Percentiles rank a stretch among this genome's conserved stretches.
These are phyloP conservation scores for Drosophila gaucha DNA, from an alignment of 2,888 invertebrate species.

Conservation along the genomic window DNA sequence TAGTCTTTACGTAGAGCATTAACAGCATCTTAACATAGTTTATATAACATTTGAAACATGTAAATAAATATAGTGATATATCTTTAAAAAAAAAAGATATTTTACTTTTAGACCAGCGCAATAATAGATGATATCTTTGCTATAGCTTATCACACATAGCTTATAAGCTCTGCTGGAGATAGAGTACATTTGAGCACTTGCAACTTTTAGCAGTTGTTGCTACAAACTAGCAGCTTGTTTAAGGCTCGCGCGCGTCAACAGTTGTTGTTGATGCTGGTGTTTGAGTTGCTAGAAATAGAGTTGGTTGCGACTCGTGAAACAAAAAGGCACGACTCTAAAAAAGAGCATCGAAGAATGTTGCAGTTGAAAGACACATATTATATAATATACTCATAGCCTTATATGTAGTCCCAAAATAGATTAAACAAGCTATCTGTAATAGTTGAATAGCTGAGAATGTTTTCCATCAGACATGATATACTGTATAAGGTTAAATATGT, in stretches of 20 bases:
- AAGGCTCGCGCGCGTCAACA: constrained; percentile 44
- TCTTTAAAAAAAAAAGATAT: too few relatives aligned
- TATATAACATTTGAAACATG: too few relatives aligned
- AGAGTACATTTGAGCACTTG: constrained; percentile 31
- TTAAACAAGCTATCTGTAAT: not conserved
- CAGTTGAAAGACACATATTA: not conserved
- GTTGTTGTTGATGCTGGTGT: constrained; percentile 24
- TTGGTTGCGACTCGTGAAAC: not conserved
- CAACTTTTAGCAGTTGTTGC: constrained; percentile 38
- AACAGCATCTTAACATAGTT: too few relatives aligned
- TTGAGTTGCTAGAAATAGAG: constrained; percentile 20
- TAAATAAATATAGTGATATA: too few relatives aligned
- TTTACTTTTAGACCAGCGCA: not conserved
- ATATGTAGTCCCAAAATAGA: not conserved
- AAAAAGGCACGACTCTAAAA: not conserved
- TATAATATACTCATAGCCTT: not conserved
- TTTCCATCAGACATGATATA: too few relatives aligned
- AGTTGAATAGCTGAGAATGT: too few relatives aligned
- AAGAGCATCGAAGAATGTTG: too few relatives aligned
- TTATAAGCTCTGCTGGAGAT: not conserved
- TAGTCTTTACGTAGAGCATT: too few relatives aligned
- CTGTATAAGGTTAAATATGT: too few relatives aligned
- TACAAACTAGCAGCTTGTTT: constrained; percentile 50
- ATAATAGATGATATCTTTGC: too few relatives aligned
- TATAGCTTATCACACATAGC: not conserved